Base-by-base conservation (phyloP, 2,797 vertebrate genomes). In the Danio aesculapii region DNA sequence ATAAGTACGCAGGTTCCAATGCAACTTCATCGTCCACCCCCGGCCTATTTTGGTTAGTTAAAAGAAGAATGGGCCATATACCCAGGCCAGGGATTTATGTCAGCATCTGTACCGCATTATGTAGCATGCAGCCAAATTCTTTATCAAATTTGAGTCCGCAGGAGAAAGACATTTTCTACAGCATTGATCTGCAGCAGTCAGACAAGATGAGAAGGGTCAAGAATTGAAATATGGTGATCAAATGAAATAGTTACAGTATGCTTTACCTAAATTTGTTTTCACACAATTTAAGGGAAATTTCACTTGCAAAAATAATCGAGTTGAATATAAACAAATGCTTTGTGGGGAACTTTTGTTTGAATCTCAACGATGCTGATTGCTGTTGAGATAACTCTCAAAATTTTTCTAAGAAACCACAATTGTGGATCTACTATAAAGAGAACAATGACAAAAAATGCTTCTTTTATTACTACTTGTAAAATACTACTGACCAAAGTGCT, bases 1-100 rank as follows among this genome's bases (percentile, higher is more conserved):
- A 94, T 94, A 93, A 93, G 90, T 84, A 92, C 89, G 87, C 88
- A 88, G 90, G 90, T 86, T 91, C 90, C 90, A 91, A 86, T 61
- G 90, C 90, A 91, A 91, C 91, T 93, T 91, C 87, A 92, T 93
- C 91, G 85, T 58, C 86, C 82, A 84, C 86, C 58, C 64, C 43
- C 3, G 19, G 44, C 58, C 63, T 8, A 41, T 52, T 72, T 59
- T 70, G 19, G 43, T 69, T 62, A 77, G 76, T 50, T 49, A 67
- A 81, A 77, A 72, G 77, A 47, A 74, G 43, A 83, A 61, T 69
- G 43, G 57, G 30, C 74, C 39, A 59, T 52, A 74, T 41, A 50
- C 53, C n/a, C 8, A 1, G 39, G 43, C 17, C 19, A 50, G 10
- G 59, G 47, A 49, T 81, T 46, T 41, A 67, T 50, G 39, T 67